phyloP scores from a whole-genome alignment of 2,113 vertebrate genomes.

The Ctenodactylus gundi region DNA sequence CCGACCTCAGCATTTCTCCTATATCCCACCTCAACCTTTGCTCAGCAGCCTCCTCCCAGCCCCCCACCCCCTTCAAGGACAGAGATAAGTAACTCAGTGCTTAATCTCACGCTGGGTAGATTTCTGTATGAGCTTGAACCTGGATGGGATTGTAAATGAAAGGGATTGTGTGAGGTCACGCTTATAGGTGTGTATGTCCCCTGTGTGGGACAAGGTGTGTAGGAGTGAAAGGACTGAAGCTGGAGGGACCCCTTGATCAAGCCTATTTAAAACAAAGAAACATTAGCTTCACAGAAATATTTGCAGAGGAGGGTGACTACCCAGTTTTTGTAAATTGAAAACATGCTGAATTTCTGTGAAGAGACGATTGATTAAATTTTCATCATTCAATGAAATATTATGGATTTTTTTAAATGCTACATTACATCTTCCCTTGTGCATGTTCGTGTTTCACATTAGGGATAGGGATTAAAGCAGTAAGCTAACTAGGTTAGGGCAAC shows the following conservation, averaged over 20 bases:
- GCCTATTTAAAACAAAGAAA: constrained; percentile 28
- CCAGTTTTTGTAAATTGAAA: constrained; percentile 5
- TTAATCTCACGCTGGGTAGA: background rate
- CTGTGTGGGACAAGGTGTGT: background rate
- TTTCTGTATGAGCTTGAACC: background rate
- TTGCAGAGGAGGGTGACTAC: background rate
- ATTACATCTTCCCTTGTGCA: background rate
- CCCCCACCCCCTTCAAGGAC: background rate
- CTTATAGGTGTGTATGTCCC: background rate
- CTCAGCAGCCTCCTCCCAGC: background rate
- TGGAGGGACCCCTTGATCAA: background rate
- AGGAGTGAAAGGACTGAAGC: background rate
- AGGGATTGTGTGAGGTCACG: background rate
- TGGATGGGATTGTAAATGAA: background rate
- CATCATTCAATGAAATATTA: constrained; percentile 16
- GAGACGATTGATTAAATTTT: background rate
- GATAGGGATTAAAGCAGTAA: background rate
- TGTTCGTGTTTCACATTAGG: background rate
- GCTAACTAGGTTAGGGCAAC: background rate
- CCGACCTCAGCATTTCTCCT: background rate
- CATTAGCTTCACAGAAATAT: background rate
- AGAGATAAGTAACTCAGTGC: background rate
- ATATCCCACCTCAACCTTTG: background rate
- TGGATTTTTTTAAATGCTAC: background rate
- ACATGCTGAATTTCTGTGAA: background rate